Conservation (phyloP, 2,797 vertebrate species). For the Poecile montanus region DNA sequence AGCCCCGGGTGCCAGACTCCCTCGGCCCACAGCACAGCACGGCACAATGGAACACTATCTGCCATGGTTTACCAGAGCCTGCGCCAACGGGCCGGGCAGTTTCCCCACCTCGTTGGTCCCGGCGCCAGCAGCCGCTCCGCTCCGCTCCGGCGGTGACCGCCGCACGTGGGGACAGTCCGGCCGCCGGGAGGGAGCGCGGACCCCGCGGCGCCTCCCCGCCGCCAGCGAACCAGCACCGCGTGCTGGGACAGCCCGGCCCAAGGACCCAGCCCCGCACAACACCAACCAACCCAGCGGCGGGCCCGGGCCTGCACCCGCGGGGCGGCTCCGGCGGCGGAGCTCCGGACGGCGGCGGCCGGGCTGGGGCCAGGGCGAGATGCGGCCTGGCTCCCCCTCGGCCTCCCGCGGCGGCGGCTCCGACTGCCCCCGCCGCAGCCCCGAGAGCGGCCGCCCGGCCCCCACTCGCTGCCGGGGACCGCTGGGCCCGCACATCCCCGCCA, state of each 20-base stretch:
- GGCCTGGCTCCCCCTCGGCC: background rate
- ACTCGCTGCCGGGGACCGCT: background rate
- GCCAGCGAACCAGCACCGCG: background rate
- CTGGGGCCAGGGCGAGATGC: background rate
- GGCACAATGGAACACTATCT: background rate
- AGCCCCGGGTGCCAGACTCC: background rate
- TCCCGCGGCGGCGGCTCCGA: background rate
- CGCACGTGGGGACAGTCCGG: background rate
- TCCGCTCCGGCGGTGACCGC: background rate
- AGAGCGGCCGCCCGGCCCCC: background rate
- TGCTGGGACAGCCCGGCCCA: background rate
- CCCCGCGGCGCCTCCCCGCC: background rate
- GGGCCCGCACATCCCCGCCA: background rate
- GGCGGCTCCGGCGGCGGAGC: background rate
- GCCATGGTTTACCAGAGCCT: accelerated
- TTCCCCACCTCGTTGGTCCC: background rate
- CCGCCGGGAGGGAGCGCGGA: background rate
- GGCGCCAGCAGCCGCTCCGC: background rate
- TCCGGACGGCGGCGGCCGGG: background rate
- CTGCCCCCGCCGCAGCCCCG: background rate
- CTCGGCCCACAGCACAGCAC: background rate
- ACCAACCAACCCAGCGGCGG: background rate
- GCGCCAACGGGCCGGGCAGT: background rate
- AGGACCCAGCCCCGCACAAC: background rate
- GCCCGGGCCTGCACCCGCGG: background rate